These are phyloP conservation scores for Amazona finschi DNA, from an alignment of 2,797 vertebrate genomes.

Conservation along the genomic window DNA sequence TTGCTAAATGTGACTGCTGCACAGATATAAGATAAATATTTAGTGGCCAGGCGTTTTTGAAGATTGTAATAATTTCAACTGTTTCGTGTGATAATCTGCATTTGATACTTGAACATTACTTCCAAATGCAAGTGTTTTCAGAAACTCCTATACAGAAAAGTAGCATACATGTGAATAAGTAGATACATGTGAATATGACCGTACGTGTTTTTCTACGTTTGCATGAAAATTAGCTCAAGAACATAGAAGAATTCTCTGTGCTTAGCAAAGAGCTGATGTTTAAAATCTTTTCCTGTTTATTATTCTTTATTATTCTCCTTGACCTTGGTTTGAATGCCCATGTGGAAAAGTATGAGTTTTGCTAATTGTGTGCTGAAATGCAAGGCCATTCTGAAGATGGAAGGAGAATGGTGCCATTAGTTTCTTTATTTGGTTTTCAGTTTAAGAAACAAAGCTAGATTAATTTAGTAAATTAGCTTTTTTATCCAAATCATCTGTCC, in stretches of 20 bases:
- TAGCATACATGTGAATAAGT: too few relatives aligned
- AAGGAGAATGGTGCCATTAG: neutral
- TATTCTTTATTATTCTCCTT: neutral
- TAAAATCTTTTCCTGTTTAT: neutral
- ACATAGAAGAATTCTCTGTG: neutral
- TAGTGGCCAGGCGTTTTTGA: neutral
- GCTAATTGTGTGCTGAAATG: neutral
- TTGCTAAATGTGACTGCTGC: neutral
- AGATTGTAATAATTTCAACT: neutral
- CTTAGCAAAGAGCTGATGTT: neutral
- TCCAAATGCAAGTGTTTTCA: neutral
- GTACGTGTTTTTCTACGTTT: neutral
- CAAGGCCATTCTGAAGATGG: neutral
- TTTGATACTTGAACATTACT: neutral
- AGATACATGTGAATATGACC: neutral
- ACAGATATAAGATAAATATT: neutral
- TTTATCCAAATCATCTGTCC: neutral
- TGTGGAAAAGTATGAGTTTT: neutral
- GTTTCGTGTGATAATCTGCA: neutral
- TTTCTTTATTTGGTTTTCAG: neutral
- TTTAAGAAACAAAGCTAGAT: neutral
- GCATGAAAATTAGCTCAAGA: neutral
- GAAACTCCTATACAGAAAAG: neutral
- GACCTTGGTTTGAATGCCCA: neutral
- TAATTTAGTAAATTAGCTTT: neutral